Evolutionary conservation across 2,797 vertebrate species (phyloP), one percentile per base, ranked within the genome.

Genomic region (Tenualosa thibaudeaui): DNA sequence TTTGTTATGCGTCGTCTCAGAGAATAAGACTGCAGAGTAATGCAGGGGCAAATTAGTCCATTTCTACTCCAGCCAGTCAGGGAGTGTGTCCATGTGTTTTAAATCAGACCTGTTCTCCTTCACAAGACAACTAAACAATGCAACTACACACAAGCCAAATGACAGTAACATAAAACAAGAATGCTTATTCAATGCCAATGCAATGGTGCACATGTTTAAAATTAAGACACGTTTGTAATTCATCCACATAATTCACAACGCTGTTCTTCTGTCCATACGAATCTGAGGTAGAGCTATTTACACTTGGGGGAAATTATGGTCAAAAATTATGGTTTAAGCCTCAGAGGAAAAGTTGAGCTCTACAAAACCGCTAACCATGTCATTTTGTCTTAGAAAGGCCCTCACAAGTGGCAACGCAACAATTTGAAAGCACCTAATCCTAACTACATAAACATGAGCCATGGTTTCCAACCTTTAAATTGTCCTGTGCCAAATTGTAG

Each of bases 351-450:
- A 46, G 37, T 78, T 78, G 37, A 78, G 40, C 71, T 78, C 71
- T 78, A 78, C 37, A 53, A 87, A 92, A 89, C 83, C 85, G 82
- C 17, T 68, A 71, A 85, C 15, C 53, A 65, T 83, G 86, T 85
- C 50, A 83, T 84, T 85, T 82, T 75, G 68, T 82, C 26, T 24
- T 60, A 81, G 85, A 13, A 84, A 86, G 31, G 81, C 86, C 89
- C 91, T 90, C 81, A 84, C 84, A 88, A 84, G 84, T 84, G 85
- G 81, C 78, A 83, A 82, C 43, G 56, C 84, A 89, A 88, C 89
- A 85, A 81, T 92, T 68, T 56, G 83, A 40, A 88, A 89, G 85
- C 89, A 86, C 82, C 83, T 83, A 8, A 49, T 54, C 17, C 46
- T 68, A 68, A 58, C 53, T 84, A 81, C 82, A 88, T 85, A 83